These are phyloP conservation scores for Synergus itoensis DNA, from an alignment of 2,888 invertebrate genomes.

Conservation along the genomic window DNA sequence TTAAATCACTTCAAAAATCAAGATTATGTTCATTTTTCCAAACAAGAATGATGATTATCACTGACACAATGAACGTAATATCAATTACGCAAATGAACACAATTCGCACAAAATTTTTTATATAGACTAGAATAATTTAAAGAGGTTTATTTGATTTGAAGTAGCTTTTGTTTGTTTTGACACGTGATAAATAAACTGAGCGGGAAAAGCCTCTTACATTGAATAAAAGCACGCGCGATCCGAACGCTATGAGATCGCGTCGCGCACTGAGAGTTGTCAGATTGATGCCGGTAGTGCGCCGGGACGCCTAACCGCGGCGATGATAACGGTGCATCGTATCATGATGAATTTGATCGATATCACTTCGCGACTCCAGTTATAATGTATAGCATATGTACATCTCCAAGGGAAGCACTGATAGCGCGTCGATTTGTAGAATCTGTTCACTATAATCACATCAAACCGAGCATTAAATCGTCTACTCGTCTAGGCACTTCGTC, in stretches of 20 bases:
- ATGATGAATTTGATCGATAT: constrained; percentile 28
- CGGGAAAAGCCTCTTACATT: not conserved
- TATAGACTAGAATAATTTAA: not conserved
- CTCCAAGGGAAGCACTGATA: too few relatives aligned
- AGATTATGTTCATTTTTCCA: not conserved
- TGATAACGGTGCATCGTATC: not conserved
- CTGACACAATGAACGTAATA: not conserved
- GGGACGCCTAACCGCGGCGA: constrained; percentile 28
- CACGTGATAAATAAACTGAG: constrained; percentile 3
- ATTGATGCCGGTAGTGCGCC: not conserved
- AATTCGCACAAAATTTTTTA: not conserved
- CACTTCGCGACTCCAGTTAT: not conserved
- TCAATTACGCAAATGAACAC: not conserved
- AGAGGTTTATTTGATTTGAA: not conserved
- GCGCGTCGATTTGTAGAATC: too few relatives aligned
- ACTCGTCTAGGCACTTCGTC: too few relatives aligned
- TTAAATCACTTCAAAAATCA: not conserved
- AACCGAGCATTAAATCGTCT: too few relatives aligned
- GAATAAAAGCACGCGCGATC: constrained; percentile 36
- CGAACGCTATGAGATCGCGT: constrained; percentile 14
- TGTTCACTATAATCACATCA: too few relatives aligned
- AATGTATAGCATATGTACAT: too few relatives aligned
- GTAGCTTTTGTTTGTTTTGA: not conserved
- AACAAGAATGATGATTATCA: not conserved
- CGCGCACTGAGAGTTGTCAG: constrained; percentile 15